A percentile compares a stretch with the other conserved stretches of the same genome.
Conservation (phyloP, 2,888 invertebrate genomes). For the Hypselothyrea guttata region DNA sequence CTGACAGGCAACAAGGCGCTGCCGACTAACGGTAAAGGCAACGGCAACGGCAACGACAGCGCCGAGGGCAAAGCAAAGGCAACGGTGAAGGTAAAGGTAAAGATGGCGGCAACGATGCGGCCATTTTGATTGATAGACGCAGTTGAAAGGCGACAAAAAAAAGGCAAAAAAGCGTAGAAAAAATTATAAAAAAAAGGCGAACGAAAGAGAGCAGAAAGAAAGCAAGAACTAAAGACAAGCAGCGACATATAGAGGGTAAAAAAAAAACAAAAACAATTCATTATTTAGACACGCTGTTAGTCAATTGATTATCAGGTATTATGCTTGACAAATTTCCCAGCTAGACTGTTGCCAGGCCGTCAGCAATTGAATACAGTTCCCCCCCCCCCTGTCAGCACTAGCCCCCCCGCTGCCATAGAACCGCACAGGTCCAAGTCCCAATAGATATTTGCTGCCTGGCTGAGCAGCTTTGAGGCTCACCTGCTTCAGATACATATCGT, state of each 20-base stretch:
- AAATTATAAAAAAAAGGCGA: background rate
- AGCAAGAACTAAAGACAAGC: too few relatives aligned
- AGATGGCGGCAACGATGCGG: slow-evolving; percentile 36
- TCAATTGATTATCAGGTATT: slow-evolving; percentile 74
- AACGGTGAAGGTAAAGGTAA: too few relatives aligned
- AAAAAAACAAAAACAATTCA: slow-evolving; percentile 64
- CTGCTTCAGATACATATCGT: slow-evolving; percentile 21
- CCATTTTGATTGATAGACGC: slow-evolving; percentile 63
- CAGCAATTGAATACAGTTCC: slow-evolving; percentile 35
- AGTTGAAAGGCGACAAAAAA: background rate
- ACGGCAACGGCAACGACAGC: background rate
- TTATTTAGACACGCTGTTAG: slow-evolving; percentile 62
- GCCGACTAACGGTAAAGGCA: background rate
- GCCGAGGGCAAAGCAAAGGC: background rate
- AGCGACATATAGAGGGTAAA: slow-evolving; percentile 6
- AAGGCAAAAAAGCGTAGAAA: background rate
- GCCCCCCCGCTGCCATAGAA: too few relatives aligned
- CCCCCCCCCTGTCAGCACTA: background rate
- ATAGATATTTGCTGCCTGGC: slow-evolving; percentile 46
- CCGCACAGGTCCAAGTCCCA: background rate
- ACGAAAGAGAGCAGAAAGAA: too few relatives aligned
- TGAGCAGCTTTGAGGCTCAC: slow-evolving; percentile 23
- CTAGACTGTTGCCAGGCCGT: slow-evolving; percentile 18
- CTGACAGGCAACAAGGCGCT: slow-evolving; percentile 13
- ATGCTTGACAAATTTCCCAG: slow-evolving; percentile 53